These are phyloP conservation scores for Macrostomum lignano DNA, from an alignment of 1,140 invertebrate genomes.

Conservation along the genomic window DNA sequence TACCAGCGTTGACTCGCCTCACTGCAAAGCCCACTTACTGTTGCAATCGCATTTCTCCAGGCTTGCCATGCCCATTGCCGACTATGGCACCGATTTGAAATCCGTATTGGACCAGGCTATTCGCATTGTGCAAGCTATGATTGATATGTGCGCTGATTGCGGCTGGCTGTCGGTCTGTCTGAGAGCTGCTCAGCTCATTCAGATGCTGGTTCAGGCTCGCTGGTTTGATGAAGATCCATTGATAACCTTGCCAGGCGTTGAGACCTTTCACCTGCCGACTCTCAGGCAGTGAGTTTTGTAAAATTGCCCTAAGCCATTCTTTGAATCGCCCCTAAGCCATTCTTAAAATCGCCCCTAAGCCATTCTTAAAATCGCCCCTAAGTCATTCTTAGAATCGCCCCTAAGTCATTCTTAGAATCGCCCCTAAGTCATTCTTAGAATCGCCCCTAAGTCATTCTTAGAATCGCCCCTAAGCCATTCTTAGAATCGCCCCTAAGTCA, in stretches of 20 bases:
- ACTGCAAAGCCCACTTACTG: slow-evolving; percentile 70
- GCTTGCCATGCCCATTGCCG: slow-evolving; percentile 45
- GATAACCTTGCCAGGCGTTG: slow-evolving; percentile 48
- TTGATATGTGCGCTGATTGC: slow-evolving; percentile 59
- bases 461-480: too few relatives aligned
- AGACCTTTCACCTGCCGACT: slow-evolving; percentile 28
- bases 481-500: too few relatives aligned
- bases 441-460: too few relatives aligned
- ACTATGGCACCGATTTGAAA: slow-evolving; percentile 83
- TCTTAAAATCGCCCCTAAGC: too few relatives aligned
- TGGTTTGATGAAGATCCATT: slow-evolving; percentile 59
- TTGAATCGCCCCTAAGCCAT: too few relatives aligned
- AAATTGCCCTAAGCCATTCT: too few relatives aligned
- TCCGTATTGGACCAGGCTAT: slow-evolving; percentile 80
- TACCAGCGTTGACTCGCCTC: slow-evolving; percentile 50
- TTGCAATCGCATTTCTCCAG: slow-evolving; percentile 70
- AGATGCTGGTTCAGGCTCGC: slow-evolving; percentile 66
- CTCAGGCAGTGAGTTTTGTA: too few relatives aligned
- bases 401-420: too few relatives aligned
- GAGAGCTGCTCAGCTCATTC: slow-evolving; percentile 34
- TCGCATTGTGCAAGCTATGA: slow-evolving; percentile 63
- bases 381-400: too few relatives aligned
- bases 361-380: too few relatives aligned
- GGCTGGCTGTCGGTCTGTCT: slow-evolving; percentile 58
- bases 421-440: too few relatives aligned